Evolutionary conservation across 2,888 invertebrate genomes (phyloP).

Genomic region (Adineta ricciae): DNA sequence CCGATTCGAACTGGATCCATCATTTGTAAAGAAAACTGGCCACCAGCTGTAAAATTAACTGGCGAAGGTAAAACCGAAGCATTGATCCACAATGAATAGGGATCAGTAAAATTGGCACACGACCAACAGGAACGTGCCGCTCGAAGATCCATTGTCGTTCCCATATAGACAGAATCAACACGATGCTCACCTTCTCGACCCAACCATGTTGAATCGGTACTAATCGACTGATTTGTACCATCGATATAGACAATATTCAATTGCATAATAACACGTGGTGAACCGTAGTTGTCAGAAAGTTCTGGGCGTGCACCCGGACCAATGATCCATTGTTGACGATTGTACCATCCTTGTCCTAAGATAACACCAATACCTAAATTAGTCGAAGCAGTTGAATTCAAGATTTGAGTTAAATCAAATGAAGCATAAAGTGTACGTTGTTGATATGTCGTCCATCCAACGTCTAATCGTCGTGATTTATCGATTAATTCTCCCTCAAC

Average conservation of each 20-base stretch:
- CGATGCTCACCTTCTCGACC: slow-evolving; percentile 4
- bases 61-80: not conserved
- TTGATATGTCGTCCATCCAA: slow-evolving; percentile 15
- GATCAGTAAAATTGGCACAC: not conserved
- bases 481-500: not conserved
- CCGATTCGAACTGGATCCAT: not conserved
- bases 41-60: not conserved
- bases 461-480: not conserved
- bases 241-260: not conserved
- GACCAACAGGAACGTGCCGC: not conserved
- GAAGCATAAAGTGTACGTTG: not conserved
- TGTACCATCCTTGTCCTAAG: slow-evolving; percentile 2
- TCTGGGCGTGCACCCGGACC: not conserved
- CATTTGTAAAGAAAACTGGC: not conserved
- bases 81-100: not conserved
- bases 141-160: not conserved
- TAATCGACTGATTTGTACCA: not conserved
- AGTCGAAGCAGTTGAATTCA: not conserved
- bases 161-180: not conserved
- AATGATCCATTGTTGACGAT: slow-evolving; percentile 3
- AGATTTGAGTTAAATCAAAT: not conserved
- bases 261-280: not conserved
- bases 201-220: not conserved
- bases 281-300: not conserved
- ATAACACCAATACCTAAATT: not conserved